Conservation (phyloP, 2,888 invertebrate species). For the Agrochola lychnidis region DNA sequence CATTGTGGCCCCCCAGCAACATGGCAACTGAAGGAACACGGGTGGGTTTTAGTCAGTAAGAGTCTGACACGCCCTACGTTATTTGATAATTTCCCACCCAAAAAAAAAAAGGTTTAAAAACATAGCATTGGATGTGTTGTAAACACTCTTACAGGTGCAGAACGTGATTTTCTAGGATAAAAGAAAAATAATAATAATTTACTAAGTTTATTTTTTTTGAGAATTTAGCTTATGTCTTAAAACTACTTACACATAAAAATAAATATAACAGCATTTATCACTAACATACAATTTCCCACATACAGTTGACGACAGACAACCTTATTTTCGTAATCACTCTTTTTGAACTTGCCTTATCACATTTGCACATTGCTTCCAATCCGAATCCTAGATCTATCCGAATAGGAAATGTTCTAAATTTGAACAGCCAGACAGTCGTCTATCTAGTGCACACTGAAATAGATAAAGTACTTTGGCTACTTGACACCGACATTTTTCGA, state of each 20-base stretch:
- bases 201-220: neutral
- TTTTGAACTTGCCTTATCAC: neutral
- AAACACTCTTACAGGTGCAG: neutral
- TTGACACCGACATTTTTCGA: neutral
- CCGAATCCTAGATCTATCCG: neutral
- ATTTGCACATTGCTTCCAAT: neutral
- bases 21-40: no score
- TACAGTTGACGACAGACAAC: neutral
- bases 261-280: neutral
- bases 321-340: neutral
- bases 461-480: neutral
- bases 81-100: no score
- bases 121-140: neutral
- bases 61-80: no score
- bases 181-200: neutral
- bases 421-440: neutral
- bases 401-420: neutral
- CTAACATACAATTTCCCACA: neutral
- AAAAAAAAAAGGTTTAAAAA: no score
- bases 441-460: neutral
- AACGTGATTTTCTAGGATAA: neutral
- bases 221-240: neutral
- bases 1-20: no score
- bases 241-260: neutral
- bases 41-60: no score